A percentile compares a stretch with the other conserved stretches of the same genome.
These are phyloP conservation scores for Percopsis omiscomaycus DNA, from an alignment of 2,797 vertebrate species.

Conservation along the genomic window DNA sequence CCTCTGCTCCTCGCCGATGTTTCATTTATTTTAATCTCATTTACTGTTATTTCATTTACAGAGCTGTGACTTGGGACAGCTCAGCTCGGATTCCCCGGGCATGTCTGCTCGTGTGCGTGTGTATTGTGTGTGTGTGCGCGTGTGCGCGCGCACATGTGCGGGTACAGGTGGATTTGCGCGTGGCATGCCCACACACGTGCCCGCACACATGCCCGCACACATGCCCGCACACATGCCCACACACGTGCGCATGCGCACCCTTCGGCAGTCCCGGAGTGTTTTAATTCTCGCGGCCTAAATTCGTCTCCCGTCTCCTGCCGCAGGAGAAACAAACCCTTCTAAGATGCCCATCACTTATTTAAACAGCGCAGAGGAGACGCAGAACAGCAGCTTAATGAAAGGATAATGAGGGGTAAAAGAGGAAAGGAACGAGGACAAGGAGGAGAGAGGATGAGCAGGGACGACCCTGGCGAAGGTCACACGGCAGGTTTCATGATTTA, in stretches of 20 bases:
- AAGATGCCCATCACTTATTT: constrained; percentile 65
- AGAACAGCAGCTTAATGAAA: constrained; percentile 27
- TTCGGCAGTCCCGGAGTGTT: constrained; percentile 21
- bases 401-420: constrained; percentile 33
- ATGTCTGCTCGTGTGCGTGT: constrained; percentile 13
- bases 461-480: constrained; percentile 47
- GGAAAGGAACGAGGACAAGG: constrained; percentile 20
- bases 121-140: constrained; percentile 8
- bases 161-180: not conserved
- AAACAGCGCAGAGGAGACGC: constrained; percentile 35
- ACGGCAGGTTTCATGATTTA: constrained; percentile 56
- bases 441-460: constrained; percentile 17
- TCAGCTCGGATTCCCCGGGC: constrained; percentile 56
- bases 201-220: not conserved
- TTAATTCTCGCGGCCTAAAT: constrained; percentile 47
- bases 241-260: constrained; percentile 6
- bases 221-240: constrained; percentile 17
- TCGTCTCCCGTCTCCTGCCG: constrained; percentile 24
- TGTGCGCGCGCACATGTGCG: not conserved
- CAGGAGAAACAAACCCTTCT: constrained; percentile 49
- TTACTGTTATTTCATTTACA: constrained; percentile 73
- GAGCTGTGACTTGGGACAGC: constrained; percentile 63
- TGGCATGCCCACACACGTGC: not conserved
- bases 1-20: constrained; percentile 48
- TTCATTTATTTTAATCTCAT: constrained; percentile 71